Evolutionary conservation across 2,888 invertebrate species (phyloP), one percentile per base, ranked within the genome.

Genomic region (Latrodectus elegans): DNA sequence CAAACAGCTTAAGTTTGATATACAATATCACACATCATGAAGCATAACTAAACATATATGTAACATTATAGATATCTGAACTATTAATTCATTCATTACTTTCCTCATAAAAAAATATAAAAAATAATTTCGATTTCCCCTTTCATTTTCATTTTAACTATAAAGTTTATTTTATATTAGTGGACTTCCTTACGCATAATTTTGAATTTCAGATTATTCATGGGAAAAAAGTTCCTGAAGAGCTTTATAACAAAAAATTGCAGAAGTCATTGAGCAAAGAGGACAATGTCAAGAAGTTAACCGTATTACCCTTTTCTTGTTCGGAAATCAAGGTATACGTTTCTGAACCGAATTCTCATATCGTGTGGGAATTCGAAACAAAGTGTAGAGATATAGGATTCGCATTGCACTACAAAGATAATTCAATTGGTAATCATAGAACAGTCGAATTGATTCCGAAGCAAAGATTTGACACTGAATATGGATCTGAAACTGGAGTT

Each of bases 311-410:
- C 10, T 22, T 49, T 9, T 65, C 84, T 8, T 68, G 15, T 22
- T 65, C 65, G 3, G 78, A 78, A 74, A 49, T 73, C 8, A 52
- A 17, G 26, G 4, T 85, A 1, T 10, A 74, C 10, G 68, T 85
- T 12, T 55, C 60, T 0, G 70, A 70, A 51, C 10, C 49, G 10
- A 78, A 73, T 53, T 74, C 74, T 0, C 14, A 51, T 8, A 67
- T 85, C 1, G 79, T 79, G 26, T 85, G 85, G 85, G 85, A 85
- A 60, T 85, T 79, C 67, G 85, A 85, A 60, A 85, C 79, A 1
- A 74, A 85, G 65, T 15, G 52, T 17, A 53, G 52, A 6, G 85
- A 85, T 38, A 79, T 85, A 15, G 74, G 68, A 12, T 85, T 85
- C 60, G 85, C 74, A 10, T 26, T 84, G 9, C 78, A 68, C 17